These are phyloP conservation scores for Cassiopea andromeda DNA, from an alignment of 30 jellyfish, hydroid and myxozoan genomes.

Conservation along the genomic window DNA sequence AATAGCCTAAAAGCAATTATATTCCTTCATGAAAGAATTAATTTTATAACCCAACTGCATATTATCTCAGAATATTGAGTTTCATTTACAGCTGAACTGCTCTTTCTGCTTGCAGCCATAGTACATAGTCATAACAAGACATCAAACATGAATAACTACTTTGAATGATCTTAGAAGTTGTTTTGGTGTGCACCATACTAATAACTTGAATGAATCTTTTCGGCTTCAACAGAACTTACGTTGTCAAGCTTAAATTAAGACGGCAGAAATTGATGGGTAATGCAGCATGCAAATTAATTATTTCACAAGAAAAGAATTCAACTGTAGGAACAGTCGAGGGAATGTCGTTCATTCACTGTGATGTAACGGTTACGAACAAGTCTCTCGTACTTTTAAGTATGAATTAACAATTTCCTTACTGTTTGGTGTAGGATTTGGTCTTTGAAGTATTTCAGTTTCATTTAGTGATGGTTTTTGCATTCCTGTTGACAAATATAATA, in stretches of 20 bases:
- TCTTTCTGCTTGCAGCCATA: not conserved
- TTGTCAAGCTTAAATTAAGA: not conserved
- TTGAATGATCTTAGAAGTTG: not conserved
- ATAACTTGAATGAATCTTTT: too few species aligned
- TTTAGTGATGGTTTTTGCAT: constrained; percentile 10
- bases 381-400: not conserved
- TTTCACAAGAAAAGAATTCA: too few species aligned
- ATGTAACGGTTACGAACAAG: not conserved
- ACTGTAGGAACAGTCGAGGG: too few species aligned
- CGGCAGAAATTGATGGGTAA: not conserved
- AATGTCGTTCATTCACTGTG: too few species aligned
- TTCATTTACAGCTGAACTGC: not conserved
- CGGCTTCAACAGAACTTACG: not conserved
- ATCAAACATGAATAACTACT: not conserved
- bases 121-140: not conserved
- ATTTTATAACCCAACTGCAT: too few species aligned
- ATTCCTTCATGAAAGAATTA: too few species aligned
- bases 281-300: not conserved
- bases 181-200: not conserved
- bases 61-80: not conserved
- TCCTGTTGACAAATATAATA: not conserved
- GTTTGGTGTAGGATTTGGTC: constrained; percentile 38
- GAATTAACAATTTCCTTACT: constrained; percentile 21
- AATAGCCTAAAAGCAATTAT: too few species aligned
- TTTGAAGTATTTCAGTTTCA: constrained; percentile 41